Evolutionary conservation across 35 echinoderm and acorn worm species (phyloP).

Genomic region (Ophioderma brevispina): DNA sequence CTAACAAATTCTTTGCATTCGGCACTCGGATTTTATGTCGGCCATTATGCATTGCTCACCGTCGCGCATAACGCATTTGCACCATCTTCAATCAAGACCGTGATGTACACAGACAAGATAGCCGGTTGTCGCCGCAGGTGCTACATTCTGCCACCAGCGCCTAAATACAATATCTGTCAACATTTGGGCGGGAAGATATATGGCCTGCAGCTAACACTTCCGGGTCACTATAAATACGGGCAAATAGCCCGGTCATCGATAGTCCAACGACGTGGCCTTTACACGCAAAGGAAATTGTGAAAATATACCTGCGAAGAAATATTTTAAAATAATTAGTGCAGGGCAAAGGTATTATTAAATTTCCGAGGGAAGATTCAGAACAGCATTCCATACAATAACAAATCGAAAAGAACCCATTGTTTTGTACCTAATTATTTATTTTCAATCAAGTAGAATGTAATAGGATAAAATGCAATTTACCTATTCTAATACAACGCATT

Average conservation of each 20-base stretch:
- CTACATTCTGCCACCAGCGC: not conserved
- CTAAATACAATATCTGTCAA: slow-evolving; percentile 14
- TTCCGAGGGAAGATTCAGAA: no score
- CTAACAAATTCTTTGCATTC: not conserved
- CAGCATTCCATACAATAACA: no score
- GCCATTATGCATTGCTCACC: not conserved
- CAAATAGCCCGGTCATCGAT: not conserved
- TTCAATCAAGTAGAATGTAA: no score
- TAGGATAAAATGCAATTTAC: no score
- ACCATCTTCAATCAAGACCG: slow-evolving; percentile 6
- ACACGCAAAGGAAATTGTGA: no score
- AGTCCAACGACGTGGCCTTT: not conserved
- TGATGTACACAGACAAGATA: slow-evolving; percentile 10
- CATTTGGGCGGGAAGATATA: slow-evolving; percentile 9
- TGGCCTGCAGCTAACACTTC: not conserved
- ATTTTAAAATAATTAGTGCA: no score
- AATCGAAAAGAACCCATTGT: no score
- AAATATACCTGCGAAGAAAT: no score
- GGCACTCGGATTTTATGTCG: not conserved
- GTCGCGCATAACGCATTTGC: not conserved
- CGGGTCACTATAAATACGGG: slow-evolving; percentile 1
- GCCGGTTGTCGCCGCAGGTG: not conserved
- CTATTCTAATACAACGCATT: no score
- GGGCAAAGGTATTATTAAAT: no score
- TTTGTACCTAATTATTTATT: no score